Evolutionary conservation across 2,888 invertebrate genomes (phyloP).

Genomic region (Lampropteryx suffumata): DNA sequence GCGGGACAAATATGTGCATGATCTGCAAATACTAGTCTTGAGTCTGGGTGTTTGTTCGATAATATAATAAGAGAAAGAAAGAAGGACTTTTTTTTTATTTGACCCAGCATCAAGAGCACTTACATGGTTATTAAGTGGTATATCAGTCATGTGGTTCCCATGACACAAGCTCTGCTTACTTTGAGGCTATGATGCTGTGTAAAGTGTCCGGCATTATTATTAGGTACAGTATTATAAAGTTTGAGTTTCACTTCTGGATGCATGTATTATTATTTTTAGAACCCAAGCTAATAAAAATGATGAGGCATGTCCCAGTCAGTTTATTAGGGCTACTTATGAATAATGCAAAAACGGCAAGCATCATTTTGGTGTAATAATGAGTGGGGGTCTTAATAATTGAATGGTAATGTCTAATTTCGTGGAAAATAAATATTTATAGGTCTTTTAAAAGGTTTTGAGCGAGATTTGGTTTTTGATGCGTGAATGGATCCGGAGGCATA

Average conservation of each 20-base stretch:
- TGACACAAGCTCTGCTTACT: too few relatives aligned
- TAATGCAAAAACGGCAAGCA: conserved; percentile 34
- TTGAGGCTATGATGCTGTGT: too few relatives aligned
- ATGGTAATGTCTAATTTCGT: conserved; percentile 28
- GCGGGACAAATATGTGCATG: too few relatives aligned
- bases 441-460: conserved; percentile 11
- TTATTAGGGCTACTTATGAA: conserved; percentile 37
- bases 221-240: too few relatives aligned
- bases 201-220: too few relatives aligned
- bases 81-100: too few relatives aligned
- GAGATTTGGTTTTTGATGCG: conserved; percentile 4
- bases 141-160: too few relatives aligned
- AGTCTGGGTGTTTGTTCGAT: too few relatives aligned
- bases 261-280: conserved; percentile 2
- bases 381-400: conserved; percentile 21
- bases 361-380: conserved; percentile 34
- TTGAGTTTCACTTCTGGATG: conserved; percentile 6
- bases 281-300: conserved; percentile 32
- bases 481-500: not conserved
- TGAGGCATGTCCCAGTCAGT: conserved; percentile 30
- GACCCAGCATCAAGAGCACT: too few relatives aligned
- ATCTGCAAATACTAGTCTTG: too few relatives aligned
- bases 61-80: too few relatives aligned
- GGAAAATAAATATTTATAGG: conserved; percentile 23
- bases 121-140: too few relatives aligned